These are phyloP conservation scores for Ellobius talpinus DNA, from an alignment of 2,113 vertebrate genomes.

Conservation along the genomic window DNA sequence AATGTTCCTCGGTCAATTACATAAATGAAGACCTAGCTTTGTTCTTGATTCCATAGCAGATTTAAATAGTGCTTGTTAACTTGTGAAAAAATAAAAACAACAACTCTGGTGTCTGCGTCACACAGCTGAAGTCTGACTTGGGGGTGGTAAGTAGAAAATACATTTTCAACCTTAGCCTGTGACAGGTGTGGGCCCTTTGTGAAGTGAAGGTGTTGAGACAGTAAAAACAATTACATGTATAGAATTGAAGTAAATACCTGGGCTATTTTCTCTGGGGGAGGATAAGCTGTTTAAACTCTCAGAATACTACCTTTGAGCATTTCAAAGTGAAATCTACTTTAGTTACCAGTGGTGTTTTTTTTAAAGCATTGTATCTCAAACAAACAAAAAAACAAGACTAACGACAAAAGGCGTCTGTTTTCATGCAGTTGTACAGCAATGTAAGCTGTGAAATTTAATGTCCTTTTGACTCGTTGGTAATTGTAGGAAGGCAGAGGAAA, in stretches of 20 bases:
- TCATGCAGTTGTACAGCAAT: slow-evolving; percentile 84
- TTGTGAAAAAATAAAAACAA: slow-evolving; percentile 22
- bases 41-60: slow-evolving; percentile 52
- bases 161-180: slow-evolving; percentile 67
- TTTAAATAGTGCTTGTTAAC: slow-evolving; percentile 75
- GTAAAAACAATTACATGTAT: slow-evolving; percentile 18
- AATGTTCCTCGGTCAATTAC: not conserved
- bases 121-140: slow-evolving; percentile 69
- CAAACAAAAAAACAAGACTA: slow-evolving; percentile 83
- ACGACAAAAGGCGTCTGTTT: slow-evolving; percentile 87
- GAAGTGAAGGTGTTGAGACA: slow-evolving; percentile 44
- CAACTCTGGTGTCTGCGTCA: slow-evolving; percentile 54
- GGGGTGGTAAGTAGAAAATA: not conserved
- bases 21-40: slow-evolving; percentile 36
- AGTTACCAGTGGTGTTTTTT: slow-evolving; percentile 74
- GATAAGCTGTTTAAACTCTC: slow-evolving; percentile 29
- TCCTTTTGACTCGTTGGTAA: slow-evolving; percentile 86
- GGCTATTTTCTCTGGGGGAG: slow-evolving; percentile 61
- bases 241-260: slow-evolving; percentile 72
- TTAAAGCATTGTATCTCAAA: slow-evolving; percentile 83
- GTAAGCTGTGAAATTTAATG: slow-evolving; percentile 88
- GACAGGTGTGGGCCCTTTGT: not conserved
- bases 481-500: slow-evolving; percentile 86
- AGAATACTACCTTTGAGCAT: slow-evolving; percentile 75
- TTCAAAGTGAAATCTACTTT: slow-evolving; percentile 82